A percentile compares a stretch with the other conserved stretches of the same genome.
These are phyloP conservation scores for Psammodynastes pulverulentus DNA, from an alignment of 2,113 vertebrate genomes.

Conservation along the genomic window DNA sequence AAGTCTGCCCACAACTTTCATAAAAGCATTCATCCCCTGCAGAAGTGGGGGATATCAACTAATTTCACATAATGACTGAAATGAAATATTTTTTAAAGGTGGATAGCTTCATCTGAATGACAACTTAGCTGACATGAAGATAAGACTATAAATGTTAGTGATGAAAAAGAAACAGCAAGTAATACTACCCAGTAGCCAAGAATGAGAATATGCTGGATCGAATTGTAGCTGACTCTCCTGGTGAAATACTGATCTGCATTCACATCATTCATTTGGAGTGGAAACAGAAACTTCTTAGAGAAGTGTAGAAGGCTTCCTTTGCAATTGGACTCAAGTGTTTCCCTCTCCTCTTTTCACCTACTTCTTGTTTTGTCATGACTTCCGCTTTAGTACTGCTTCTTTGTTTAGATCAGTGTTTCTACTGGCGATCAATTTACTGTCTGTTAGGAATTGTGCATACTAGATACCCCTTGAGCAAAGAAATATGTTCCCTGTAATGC, in stretches of 20 bases:
- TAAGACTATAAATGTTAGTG: neutral
- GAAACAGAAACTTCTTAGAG: neutral
- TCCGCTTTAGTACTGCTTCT: neutral
- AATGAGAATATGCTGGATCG: neutral
- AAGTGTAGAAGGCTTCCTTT: neutral
- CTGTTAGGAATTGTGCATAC: neutral
- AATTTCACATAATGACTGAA: neutral
- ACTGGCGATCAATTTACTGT: neutral
- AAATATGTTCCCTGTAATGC: neutral
- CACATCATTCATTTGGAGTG: neutral
- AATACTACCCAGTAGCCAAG: neutral
- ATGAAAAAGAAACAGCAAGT: neutral
- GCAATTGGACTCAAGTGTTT: neutral
- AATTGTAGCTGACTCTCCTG: neutral
- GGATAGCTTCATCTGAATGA: neutral
- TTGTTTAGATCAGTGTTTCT: neutral
- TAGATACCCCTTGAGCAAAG: too few species aligned
- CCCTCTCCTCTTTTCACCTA: neutral
- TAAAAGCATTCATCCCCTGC: neutral
- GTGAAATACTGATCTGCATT: neutral
- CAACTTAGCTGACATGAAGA: neutral
- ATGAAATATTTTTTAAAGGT: neutral
- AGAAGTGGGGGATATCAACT: neutral
- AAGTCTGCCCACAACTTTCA: neutral
- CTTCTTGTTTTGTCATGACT: neutral